Base-by-base conservation (phyloP, 2,797 vertebrate species). In the Agapornis canus region DNA sequence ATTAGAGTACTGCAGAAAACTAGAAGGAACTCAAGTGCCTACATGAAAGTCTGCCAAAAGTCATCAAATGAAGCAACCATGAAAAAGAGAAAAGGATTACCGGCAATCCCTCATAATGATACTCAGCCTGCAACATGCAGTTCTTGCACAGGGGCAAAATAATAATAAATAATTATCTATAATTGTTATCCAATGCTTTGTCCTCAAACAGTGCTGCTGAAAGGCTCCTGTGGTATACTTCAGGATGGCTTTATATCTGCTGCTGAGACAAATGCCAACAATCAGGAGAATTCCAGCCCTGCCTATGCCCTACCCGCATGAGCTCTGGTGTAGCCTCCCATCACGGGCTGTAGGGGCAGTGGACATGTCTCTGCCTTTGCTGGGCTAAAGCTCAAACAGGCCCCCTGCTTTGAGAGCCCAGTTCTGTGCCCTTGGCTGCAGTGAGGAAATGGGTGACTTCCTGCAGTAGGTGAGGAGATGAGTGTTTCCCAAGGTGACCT, bases 311-410 rank as follows among this genome's bases (percentile, higher is more conserved):
- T 48, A 42, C 31, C 3, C 0, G 13, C 27, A 13, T 2, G 10
- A 69, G 56, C 48, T 13, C 45, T 2, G 2, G 32, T 0, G 0
- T 20, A 40, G 39, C 59, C 29, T 23, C 2, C 0, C 5, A 1
- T 1, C 0, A 3, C 0, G 3, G 2, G 10, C 84, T 25, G 48
- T 23, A 11, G 39, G 60, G 13, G 60, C 13, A 6, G 11, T 0
- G 5, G 27, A 25, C 26, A 59, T 1, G 0, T 21, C 31, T 69
- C 42, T 11, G 26, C 2, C 0, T 19, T 42, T 27, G 29, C 45
- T 5, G 29, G 32, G 47, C 31, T 25, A 15, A 13, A 42, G n/a
- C 11, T 1, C 0, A 19, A 23, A 70, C 25, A 40, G 85, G 37
- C 20, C 18, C 15, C 20, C 18, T 1, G 2, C 25, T 23, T 27